These are phyloP conservation scores for Rhyacophila evoluta DNA, from an alignment of 2,888 invertebrate species.

Conservation along the genomic window DNA sequence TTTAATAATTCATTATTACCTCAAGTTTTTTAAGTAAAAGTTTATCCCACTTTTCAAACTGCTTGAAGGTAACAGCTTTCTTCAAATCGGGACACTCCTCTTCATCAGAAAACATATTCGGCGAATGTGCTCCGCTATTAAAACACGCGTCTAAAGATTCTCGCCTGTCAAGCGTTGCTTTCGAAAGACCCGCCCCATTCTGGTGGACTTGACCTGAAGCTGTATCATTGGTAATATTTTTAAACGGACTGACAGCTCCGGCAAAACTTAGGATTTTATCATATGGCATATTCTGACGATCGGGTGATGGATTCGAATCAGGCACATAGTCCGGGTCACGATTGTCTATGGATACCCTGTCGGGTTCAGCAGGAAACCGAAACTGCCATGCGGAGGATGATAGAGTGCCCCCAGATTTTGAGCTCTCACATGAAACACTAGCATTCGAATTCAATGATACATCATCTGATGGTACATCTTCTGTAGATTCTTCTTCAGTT, in stretches of 20 bases:
- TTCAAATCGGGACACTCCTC: conserved; percentile 60
- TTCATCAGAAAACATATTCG: conserved; percentile 77
- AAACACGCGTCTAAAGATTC: conserved; percentile 46
- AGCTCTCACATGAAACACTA: conserved; percentile 35
- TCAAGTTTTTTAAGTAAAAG: conserved; percentile 64
- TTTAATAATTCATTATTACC: conserved; percentile 57
- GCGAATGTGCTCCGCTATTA: conserved; percentile 62
- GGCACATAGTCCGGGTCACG: not conserved
- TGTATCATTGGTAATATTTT: not conserved
- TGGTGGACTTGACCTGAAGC: not conserved
- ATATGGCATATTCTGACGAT: not conserved
- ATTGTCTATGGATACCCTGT: not conserved
- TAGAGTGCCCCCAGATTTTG: conserved; percentile 63
- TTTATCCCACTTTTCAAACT: conserved; percentile 64
- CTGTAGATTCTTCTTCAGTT: conserved; percentile 35
- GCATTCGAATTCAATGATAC: conserved; percentile 40
- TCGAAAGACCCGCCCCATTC: not conserved
- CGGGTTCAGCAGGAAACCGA: conserved; percentile 59
- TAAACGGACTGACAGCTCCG: conserved; percentile 39
- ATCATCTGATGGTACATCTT: conserved; percentile 42
- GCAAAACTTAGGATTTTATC: conserved; percentile 37
- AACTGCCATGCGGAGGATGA: conserved; percentile 70
- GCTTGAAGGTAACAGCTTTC: conserved; percentile 64
- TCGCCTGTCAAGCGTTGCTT: not conserved
- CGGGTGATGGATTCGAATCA: not conserved